Evolutionary conservation across 2,113 vertebrate genomes (phyloP).

Genomic region (Ramphastos sulfuratus): DNA sequence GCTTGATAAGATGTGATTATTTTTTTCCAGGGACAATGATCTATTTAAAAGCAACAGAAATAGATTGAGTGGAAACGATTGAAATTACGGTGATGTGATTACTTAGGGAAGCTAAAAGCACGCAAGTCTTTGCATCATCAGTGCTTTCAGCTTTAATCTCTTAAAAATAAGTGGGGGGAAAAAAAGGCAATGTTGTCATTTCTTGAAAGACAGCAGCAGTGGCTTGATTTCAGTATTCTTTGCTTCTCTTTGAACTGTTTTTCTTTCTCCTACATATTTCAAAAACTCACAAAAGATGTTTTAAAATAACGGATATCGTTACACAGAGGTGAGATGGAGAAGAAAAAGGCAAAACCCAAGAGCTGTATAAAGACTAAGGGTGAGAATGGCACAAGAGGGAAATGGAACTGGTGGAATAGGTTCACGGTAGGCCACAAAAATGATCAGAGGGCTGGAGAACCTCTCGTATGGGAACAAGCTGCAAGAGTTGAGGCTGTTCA

Average conservation of each 20-base stretch:
- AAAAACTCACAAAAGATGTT: not conserved
- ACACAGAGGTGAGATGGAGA: not conserved
- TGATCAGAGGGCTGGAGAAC: too few species aligned
- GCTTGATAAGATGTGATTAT: not conserved
- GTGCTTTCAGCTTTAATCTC: slow-evolving; percentile 19
- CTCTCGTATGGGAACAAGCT: too few species aligned
- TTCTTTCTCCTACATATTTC: not conserved
- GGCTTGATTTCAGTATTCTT: slow-evolving; percentile 21
- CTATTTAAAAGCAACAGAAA: slow-evolving; percentile 3
- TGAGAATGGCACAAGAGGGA: not conserved
- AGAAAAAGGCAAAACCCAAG: not conserved
- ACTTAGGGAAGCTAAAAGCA: not conserved
- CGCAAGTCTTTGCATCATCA: not conserved
- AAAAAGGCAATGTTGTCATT: not conserved
- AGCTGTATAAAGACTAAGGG: not conserved
- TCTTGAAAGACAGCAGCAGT: not conserved
- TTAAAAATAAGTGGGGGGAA: not conserved
- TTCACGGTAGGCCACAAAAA: too few species aligned
- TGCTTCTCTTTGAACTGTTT: slow-evolving; percentile 4
- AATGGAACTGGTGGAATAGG: too few species aligned
- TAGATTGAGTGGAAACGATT: not conserved
- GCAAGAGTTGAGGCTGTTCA: too few species aligned
- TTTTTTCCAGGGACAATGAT: slow-evolving; percentile 8
- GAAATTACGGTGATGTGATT: not conserved
- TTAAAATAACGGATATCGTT: not conserved